Evolutionary conservation across 2,888 invertebrate species (phyloP), one percentile per base, ranked within the genome.

Genomic region (Andrena flavipes): DNA sequence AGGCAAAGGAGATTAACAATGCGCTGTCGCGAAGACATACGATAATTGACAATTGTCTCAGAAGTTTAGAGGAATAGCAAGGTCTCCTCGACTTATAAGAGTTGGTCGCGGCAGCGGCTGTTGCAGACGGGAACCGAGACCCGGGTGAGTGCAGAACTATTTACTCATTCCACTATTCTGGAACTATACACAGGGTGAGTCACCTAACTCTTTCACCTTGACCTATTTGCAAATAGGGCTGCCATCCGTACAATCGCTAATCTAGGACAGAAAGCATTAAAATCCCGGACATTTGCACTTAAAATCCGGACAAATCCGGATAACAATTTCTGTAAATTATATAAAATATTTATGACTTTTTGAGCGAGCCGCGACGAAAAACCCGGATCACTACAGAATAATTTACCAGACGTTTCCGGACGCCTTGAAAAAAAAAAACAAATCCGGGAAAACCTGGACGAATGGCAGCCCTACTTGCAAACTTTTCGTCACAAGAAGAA

Each of bases 71-170:
- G 20, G 26, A 80, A 64, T 20, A 35, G 3, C 8, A 7, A 51
- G 59, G 23, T 69, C 51, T 67, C 23, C 26, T 8, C n/a, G 20
- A 54, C 23, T 69, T 81, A 81, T 79, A 81, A 80, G 64, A n/a
- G 59, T 26, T 4, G 59, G 48, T 3, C 23, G 51, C n/a, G 10
- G 35, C 13, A 16, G 26, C 16, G 5, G 20, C 16, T 4, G 63
- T 30, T 8, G 10, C 49, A 73, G 63, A 68, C 10, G 23, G 10
- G 35, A 67, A 20, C 26, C n/a, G 10, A 30, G 35, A 63, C 48
- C 20, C 59, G 10, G 51, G 64, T 51, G 16, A 68, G 64, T 64
- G 74, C 51, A 23, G 51, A 23, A 49, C 42, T 26, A 26, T 26
- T 26, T 26, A 26, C 26, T 20, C 54, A 49, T 10, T 60, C 30